Base-by-base conservation (phyloP, 2,797 vertebrate species). In the Pangasius mekongensis region DNA sequence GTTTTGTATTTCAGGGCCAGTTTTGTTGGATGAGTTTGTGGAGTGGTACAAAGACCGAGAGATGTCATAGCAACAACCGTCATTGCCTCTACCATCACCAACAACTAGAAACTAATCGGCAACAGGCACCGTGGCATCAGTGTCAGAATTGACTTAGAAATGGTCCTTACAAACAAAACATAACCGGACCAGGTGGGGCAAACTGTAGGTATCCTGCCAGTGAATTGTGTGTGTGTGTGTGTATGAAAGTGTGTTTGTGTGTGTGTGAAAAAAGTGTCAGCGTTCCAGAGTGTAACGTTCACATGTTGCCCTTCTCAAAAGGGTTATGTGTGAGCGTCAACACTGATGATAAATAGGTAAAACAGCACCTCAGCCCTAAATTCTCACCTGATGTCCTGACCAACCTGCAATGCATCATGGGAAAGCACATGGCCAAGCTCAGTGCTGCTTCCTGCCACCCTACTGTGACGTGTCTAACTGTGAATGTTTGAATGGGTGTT, bases 1-100 rank as follows among this genome's bases (percentile, higher is more conserved):
- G 49, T 87, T 52, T 89, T 43, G 90, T 94, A 92, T 92, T 88
- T 78, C 95, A 99, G 98, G 98, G 99, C 99, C 99, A 67, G 99
- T 99, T 93, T 97, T 99, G 96, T 94, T 99, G 98, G 99, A 99
- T 92, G 98, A 99, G 93, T 99, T 99, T 96, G 99, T 99, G 96
- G 99, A 99, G 94, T 99, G 99, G 99, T 98, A 99, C 97, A 99
- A 99, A 96, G 98, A 99, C 94, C 97, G 98, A 92, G 98, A 99
- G 95, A 99, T 98, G 97, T 98, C 98, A 94, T 99, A 99, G 97
- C 95, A 94, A 92, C 94, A 95, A 94, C 94, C 49, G 94, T 71
- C 91, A 94, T 94, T 94, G 86, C 85, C 92, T 90, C 73, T 73
- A 80, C 89, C 90, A 85, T 88, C 91, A 87, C 84, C 91, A 58